A percentile compares a stretch with the other conserved stretches of the same genome.
Conservation (phyloP, 53 echinoderm and acorn worm species). For the Crossaster papposus region DNA sequence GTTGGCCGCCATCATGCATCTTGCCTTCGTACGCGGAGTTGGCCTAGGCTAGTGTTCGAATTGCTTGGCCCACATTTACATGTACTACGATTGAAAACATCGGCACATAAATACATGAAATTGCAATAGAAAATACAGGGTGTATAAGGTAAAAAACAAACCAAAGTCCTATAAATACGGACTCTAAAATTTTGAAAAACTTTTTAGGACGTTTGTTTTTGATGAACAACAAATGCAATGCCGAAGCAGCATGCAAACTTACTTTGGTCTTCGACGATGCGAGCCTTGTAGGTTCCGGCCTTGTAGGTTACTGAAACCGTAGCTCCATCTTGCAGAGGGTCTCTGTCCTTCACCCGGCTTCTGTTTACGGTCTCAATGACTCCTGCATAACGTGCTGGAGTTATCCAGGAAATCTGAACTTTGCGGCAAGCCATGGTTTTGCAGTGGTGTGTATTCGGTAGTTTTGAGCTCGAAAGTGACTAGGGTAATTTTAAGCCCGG, state of each 20-base stretch:
- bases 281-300: no score
- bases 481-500: not conserved
- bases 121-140: not conserved
- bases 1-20: no score
- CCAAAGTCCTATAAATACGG: not conserved
- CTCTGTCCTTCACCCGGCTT: constrained; percentile 3
- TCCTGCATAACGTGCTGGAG: no score
- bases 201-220: constrained; percentile 1
- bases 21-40: no score
- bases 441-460: not conserved
- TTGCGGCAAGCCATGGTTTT: no score
- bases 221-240: not conserved
- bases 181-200: not conserved
- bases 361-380: no score
- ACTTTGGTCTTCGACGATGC: constrained; percentile 1
- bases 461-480: constrained; percentile 5
- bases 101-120: no score
- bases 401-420: no score
- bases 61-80: no score
- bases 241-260: not conserved
- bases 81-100: no score
- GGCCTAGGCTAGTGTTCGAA: no score
- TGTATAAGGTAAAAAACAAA: not conserved
- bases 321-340: not conserved
- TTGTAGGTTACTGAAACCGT: no score